Base-by-base conservation (phyloP, 2,113 vertebrate species). In the Pomatostomus ruficeps region DNA sequence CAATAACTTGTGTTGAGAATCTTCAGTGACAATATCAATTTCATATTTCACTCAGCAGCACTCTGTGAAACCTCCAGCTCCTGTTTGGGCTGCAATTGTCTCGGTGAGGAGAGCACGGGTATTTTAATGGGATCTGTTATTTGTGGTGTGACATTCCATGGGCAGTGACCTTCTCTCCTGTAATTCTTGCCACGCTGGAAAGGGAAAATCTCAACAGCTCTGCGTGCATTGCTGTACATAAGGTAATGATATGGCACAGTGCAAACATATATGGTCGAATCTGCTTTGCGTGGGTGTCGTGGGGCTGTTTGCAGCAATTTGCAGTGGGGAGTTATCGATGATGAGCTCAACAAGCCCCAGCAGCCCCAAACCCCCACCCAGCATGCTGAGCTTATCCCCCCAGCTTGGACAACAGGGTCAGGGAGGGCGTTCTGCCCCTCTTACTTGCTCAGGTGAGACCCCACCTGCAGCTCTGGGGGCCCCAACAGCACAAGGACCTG, bases 401-500 rank as follows among this genome's bases (percentile, higher is more conserved):
- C 16, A 52, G 33, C 0, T 0, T 40, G 29, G 48, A 17, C 70
- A 87, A 55, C 55, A 82, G 38, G 33, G 11, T 16, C 9, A 59
- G 26, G 38, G 15, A 43, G 35, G 48, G 16, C 22, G 43, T 26
- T 22, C 49, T 51, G 20, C 25, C 29, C 33, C 19, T 70, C 29
- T 57, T 1, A 10, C 6, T 23, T 49, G 19, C n/a, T 61, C 35
- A 28, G 31, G 35, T 35, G 80, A 62, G 24, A 63, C 10, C n/a
- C 11, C 46, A 36, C 40, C 40, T 54, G 31, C 31, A 72, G 58
- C 72, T 42, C 46, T 36, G 52, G 65, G 28, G 5, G 12, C 3
- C 26, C 12, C 24, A 45, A 4, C 16, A 51, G 8, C 73, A 45
- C 2, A 2, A 51, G n/a, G 38, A 31, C 0, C 0, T 72, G 51